Base-by-base conservation (phyloP, 2,797 vertebrate species). In the Nannoperca australis region DNA sequence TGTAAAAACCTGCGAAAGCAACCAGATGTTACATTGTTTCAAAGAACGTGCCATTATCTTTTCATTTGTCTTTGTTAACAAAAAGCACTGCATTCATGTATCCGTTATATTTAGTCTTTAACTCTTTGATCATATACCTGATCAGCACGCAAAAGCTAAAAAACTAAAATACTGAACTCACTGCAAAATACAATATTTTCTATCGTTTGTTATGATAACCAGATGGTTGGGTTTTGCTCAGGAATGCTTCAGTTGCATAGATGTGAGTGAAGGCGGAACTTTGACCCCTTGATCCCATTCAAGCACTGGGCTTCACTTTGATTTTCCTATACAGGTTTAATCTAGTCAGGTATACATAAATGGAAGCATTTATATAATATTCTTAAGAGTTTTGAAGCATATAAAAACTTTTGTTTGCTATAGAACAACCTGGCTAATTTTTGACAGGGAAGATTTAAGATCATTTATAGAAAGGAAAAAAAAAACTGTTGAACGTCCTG, bases 1-100 rank as follows among this genome's bases (percentile, higher is more conserved):
- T 70, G 32, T 18, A 49, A 36, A 15, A 58, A 47, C 30, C 55
- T 32, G 49, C 56, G 32, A 73, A 78, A 40, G 45, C 32, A 51
- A 65, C 7, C 53, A 66, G 44, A 70, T 32, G 24, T 49, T 32
- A 49, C 27, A 65, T 69, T 17, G 58, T 3, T 68, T 8, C 24
- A 69, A 27, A 50, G 18, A 50, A 40, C 22, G 72, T 13, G 34
- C 1, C 34, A 51, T 27, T 30, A 70, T 50, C 13, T 22, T 82
- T 24, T 24, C 3, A 64, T 47, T 13, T 18, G 6, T 10, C 17
- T 54, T 54, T 58, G 44, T 45, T 36, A 4, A 60, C 30, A 56
- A 2, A 50, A 14, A 42, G 10, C 14, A 4, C 6, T 13, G 32
- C 49, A 8, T 34, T 34, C 12, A n/a, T 4, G 5, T 44, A 24